Evolutionary conservation across 2,888 invertebrate genomes (phyloP).

Genomic region (Biston stratarius): DNA sequence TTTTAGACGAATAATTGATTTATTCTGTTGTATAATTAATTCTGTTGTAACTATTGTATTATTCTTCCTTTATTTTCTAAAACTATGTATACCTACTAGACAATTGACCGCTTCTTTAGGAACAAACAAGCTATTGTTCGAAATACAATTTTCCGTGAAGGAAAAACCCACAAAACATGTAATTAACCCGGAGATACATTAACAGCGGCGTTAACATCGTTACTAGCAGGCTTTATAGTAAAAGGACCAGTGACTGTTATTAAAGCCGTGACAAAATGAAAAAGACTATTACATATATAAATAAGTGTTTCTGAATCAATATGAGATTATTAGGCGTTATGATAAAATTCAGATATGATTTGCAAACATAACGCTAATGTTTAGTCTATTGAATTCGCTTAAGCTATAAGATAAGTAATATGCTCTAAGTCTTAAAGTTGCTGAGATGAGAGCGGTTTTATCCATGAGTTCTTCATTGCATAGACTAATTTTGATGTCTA

Average conservation of each 20-base stretch:
- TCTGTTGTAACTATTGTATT: no score
- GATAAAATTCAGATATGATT: no score
- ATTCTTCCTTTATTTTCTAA: not conserved
- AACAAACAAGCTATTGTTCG: slow-evolving; percentile 14
- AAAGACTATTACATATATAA: no score
- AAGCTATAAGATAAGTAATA: no score
- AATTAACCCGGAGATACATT: slow-evolving; percentile 41
- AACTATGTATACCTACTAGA: slow-evolving; percentile 1
- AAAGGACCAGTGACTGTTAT: slow-evolving; percentile 1
- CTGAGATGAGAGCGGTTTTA: no score
- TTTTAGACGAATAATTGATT: no score
- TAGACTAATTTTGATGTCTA: no score
- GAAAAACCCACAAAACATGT: slow-evolving; percentile 24
- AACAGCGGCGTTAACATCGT: slow-evolving; percentile 43
- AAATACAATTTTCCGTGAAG: slow-evolving; percentile 21
- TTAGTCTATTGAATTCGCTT: no score
- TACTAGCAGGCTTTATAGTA: slow-evolving; percentile 35
- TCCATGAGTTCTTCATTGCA: no score
- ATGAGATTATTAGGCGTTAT: not conserved
- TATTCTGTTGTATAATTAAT: no score
- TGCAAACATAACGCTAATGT: no score
- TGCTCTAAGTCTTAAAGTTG: no score
- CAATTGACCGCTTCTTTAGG: slow-evolving; percentile 1
- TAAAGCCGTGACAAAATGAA: slow-evolving; percentile 1
- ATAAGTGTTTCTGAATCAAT: not conserved